Evolutionary conservation across 2,888 invertebrate genomes (phyloP), one percentile per base, ranked within the genome.

Genomic region (Steromphala cineraria): DNA sequence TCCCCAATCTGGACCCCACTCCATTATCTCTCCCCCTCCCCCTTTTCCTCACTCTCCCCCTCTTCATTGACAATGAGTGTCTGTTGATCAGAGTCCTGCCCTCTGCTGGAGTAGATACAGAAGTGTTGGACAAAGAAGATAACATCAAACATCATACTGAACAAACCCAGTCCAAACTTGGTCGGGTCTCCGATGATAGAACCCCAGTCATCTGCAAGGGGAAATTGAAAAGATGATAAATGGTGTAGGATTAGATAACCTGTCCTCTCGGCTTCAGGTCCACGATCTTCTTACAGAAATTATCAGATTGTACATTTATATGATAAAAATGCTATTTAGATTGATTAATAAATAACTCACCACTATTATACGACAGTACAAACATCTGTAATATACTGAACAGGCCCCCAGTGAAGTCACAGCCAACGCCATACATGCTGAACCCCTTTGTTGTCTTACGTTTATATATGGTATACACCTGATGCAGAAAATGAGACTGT

Each of bases 101-200:
- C 5, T 17, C 15, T 76, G 28, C 13, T 53, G 40, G 71, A 71
- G 53, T 19, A 52, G 19, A 53, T 76, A 53, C 55, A 53, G 92
- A 98, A 99, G 94, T 99, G 99, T 92, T 99, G 99, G 82, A 98
- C 92, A 87, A 99, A 97, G 95, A 99, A 99, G 94, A 99, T 96
- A 85, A 99, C 95, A 92, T 99, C 99, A 94, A 99, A 99, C 74
- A 97, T 94, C 67, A 99, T 96, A 10, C 99, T 98, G 94, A 99
- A 97, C n/a, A 98, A 94, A 52, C 99, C 99, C 15, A 99, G 95
- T 53, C 99, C 99, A 94, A 99, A 98, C 94, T 99, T 99, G 17
- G 99, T 99, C 8, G 97, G 97, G 94, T 99, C 98, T 0, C 99
- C 98, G 94, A 98, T 98, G 94, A 99, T 96, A 7, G 98, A 98